Evolutionary conservation across 2,113 vertebrate genomes (phyloP), one percentile per base, ranked within the genome.

Genomic region (Aramus guarauna): DNA sequence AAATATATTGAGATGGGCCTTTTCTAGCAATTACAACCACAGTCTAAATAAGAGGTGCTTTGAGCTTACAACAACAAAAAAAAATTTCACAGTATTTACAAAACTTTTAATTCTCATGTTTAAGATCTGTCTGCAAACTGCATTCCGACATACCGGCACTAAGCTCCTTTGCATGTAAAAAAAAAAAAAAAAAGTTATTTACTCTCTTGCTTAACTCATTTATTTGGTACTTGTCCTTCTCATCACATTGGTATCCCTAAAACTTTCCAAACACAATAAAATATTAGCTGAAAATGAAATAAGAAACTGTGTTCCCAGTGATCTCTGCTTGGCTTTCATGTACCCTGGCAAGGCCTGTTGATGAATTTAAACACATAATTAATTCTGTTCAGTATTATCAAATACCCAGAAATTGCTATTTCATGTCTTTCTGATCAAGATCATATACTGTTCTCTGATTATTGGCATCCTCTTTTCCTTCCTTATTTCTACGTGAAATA

Each of bases 251-350:
- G 7, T 72, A 63, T 85, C 39, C 64, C 67, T 89, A 60, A 93
- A 79, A 95, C 78, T 78, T 95, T 92, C 73, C 92, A 98, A 98
- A 97, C 97, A 98, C 90, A 98, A 96, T 96, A 98, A 98, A 97
- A 98, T 97, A 97, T 98, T 98, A 95, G 94, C 96, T 97, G 98
- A 98, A 95, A 98, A 98, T 97, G 95, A 98, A 98, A 97, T 97
- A 95, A 98, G 98, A 97, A 98, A 98, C 97, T 90, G 59, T 98
- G 95, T 98, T 98, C 92, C 97, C 97, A 93, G 95, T 96, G 88
- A 91, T 98, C 9, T 98, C 97, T 98, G 97, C 97, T 98, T 98
- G 97, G 97, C 95, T 96, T 98, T 98, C 96, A 93, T 98, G 29
- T 98, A 98, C 93, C 97, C 98, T 97, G 98, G 96, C 96, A 97